These are phyloP conservation scores for Spilosoma lubricipeda DNA, from an alignment of 2,888 invertebrate species.

Conservation along the genomic window DNA sequence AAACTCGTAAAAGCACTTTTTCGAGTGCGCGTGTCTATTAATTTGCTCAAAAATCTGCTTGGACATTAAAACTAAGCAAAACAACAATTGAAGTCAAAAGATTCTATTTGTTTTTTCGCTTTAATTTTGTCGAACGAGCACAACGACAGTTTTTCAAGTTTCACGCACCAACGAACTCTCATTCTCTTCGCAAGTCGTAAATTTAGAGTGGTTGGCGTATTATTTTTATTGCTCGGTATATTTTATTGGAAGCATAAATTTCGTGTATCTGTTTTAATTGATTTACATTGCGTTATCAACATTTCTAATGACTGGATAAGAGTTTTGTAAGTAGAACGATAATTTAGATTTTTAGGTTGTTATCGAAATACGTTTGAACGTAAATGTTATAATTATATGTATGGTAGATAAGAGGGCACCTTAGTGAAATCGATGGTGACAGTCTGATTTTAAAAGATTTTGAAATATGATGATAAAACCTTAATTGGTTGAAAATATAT, in stretches of 20 bases:
- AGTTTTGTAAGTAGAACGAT: slow-evolving; percentile 18
- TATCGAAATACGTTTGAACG: slow-evolving; percentile 7
- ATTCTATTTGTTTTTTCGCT: neutral
- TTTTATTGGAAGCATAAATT: slow-evolving; percentile 20
- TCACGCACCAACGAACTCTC: slow-evolving; percentile 11
- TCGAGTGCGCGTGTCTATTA: neutral
- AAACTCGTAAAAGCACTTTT: too few species aligned
- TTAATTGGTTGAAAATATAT: too few species aligned
- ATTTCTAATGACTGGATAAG: slow-evolving; percentile 29
- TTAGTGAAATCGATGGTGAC: neutral
- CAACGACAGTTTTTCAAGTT: slow-evolving; percentile 9
- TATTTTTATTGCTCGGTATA: slow-evolving; percentile 10
- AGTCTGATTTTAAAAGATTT: neutral
- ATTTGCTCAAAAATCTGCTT: neutral
- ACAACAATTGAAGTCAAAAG: neutral
- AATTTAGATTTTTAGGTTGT: slow-evolving; percentile 21
- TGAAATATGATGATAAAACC: neutral
- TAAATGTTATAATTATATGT: neutral
- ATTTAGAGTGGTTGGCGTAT: slow-evolving; percentile 12
- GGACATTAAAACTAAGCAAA: neutral
- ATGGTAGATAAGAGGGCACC: neutral
- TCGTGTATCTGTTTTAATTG: slow-evolving; percentile 19
- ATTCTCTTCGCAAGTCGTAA: slow-evolving; percentile 17
- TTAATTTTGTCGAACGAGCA: slow-evolving; percentile 3
- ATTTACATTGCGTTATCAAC: slow-evolving; percentile 26